Percentiles rank a stretch among this genome's conserved stretches.
Conservation (phyloP, 92 coral and sea anemone species). For the Chrysogorgia sp. region DNA sequence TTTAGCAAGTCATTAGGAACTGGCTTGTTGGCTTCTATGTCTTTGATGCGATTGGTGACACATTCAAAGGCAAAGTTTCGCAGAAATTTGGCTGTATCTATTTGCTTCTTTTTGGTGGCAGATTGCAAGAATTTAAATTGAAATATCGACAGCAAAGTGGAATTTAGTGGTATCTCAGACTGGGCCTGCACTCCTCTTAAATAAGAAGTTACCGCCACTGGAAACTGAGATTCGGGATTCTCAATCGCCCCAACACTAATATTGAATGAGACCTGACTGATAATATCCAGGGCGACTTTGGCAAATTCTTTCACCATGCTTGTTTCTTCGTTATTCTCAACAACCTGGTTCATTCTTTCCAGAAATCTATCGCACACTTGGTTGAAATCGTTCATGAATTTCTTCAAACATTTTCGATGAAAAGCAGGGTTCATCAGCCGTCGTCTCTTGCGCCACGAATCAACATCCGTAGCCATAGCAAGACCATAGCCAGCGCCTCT, state of each 20-base stretch:
- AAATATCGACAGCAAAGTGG: conserved; percentile 49
- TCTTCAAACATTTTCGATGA: conserved; percentile 74
- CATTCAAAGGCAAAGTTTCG: conserved; percentile 61
- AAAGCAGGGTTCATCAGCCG: conserved; percentile 78
- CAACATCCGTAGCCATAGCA: conserved; percentile 58
- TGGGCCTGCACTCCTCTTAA: conserved; percentile 52
- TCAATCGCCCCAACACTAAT: conserved; percentile 62
- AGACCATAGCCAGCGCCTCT: conserved; percentile 59
- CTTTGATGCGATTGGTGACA: conserved; percentile 17
- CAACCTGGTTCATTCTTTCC: conserved; percentile 46
- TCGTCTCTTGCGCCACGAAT: conserved; percentile 72
- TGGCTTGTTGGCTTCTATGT: conserved; percentile 29
- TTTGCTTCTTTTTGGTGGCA: conserved; percentile 18
- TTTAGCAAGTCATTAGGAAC: conserved; percentile 65
- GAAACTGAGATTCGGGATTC: conserved; percentile 63
- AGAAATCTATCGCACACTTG: conserved; percentile 62
- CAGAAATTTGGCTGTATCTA: conserved; percentile 51
- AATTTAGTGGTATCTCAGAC: conserved; percentile 59
- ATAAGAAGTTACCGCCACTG: conserved; percentile 53
- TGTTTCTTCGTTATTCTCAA: conserved; percentile 58
- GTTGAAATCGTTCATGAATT: conserved; percentile 75
- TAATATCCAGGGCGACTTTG: conserved; percentile 75
- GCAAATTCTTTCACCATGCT: conserved; percentile 70
- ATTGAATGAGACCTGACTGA: conserved; percentile 85
- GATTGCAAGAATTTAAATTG: conserved; percentile 48